These are phyloP conservation scores for Poecilia wingei DNA, from an alignment of 2,797 vertebrate species.

Conservation along the genomic window DNA sequence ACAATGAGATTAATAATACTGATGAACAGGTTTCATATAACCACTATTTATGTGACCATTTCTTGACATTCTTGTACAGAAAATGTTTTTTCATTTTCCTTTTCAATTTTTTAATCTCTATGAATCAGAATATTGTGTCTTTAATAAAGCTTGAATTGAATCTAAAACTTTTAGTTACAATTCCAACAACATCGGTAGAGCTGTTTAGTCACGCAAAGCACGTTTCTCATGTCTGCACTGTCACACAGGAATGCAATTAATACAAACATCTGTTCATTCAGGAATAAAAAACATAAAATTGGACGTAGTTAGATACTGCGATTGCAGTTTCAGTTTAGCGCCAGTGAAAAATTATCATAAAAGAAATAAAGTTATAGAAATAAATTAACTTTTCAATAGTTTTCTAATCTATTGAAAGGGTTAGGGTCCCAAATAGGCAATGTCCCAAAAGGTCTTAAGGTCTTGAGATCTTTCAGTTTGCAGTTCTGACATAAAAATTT, in stretches of 20 bases:
- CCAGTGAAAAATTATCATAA: constrained; percentile 1
- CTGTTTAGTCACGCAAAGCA: constrained; percentile 91
- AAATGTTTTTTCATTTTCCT: not conserved
- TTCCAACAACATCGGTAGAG: constrained; percentile 51
- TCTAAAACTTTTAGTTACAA: constrained; percentile 31
- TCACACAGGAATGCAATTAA: constrained; percentile 92
- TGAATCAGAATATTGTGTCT: too few relatives aligned
- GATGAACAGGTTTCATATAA: not conserved
- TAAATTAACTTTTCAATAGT: not conserved
- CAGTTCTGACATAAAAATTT: not conserved
- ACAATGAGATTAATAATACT: not conserved
- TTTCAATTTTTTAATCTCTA: too few relatives aligned
- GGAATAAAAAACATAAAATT: constrained; percentile 87
- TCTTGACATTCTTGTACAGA: not conserved
- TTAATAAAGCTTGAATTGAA: not conserved
- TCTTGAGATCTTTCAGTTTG: not conserved
- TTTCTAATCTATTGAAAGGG: not conserved
- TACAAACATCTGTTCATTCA: constrained; percentile 95
- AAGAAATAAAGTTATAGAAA: not conserved
- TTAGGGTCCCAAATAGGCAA: not conserved
- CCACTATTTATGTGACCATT: not conserved
- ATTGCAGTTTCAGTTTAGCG: constrained; percentile 37
- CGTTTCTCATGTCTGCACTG: constrained; percentile 92
- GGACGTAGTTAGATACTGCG: constrained; percentile 75
- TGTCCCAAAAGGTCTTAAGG: not conserved